phyloP scores from a whole-genome alignment of 2,113 vertebrate species.

The Sphyrna mokarran region DNA sequence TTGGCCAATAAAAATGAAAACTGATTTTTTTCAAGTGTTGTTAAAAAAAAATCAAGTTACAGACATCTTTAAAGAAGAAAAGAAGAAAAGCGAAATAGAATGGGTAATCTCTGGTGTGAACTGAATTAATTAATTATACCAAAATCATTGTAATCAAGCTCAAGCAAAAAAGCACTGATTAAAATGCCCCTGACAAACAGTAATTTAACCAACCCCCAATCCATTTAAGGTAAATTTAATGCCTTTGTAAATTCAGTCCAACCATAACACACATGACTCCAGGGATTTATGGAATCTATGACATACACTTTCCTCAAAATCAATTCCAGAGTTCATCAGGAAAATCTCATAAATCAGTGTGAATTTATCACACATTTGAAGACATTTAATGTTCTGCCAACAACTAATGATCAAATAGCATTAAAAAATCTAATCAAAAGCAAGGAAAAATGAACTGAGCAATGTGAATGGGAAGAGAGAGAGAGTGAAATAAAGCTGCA shows the following conservation, averaged over 20 bases:
- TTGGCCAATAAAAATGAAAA: neutral
- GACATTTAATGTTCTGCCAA: neutral
- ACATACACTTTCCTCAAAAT: constrained; percentile 8
- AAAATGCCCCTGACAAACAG: neutral
- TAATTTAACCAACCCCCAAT: neutral
- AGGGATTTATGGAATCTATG: neutral
- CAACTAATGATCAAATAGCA: neutral
- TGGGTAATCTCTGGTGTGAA: neutral
- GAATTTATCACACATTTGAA: constrained; percentile 3
- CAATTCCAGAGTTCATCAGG: constrained; percentile 27
- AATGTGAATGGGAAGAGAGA: neutral
- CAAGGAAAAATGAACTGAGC: neutral
- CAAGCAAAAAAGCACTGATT: neutral
- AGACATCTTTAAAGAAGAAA: neutral
- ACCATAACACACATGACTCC: neutral
- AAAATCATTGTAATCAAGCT: neutral
- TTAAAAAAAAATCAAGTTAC: neutral
- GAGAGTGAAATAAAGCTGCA: neutral
- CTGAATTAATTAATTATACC: neutral
- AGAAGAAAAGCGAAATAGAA: neutral
- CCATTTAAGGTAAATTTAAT: neutral
- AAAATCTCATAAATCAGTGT: constrained; percentile 24
- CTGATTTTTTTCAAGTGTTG: too few species aligned
- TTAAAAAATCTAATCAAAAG: constrained; percentile 17
- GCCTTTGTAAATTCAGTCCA: neutral